A percentile compares a stretch with the other conserved stretches of the same genome.
Evolutionary conservation across 2,797 vertebrate species (phyloP).

Genomic region (Mus spretus): DNA sequence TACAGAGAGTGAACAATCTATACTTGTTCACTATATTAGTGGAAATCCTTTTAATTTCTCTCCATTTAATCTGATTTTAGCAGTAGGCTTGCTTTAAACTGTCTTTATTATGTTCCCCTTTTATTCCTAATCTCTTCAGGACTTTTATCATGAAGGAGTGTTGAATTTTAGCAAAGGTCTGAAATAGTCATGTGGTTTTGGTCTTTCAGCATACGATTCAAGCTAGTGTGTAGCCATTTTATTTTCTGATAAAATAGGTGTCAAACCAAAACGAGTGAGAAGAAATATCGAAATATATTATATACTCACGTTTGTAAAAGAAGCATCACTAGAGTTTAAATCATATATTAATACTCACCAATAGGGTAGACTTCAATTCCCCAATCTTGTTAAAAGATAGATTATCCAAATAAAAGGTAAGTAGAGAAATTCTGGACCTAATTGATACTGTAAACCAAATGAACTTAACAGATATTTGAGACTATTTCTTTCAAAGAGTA

Average conservation of each 20-base stretch:
- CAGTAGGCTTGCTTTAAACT: not conserved
- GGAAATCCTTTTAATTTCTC: not conserved
- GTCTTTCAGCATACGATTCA: not conserved
- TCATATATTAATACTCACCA: too few species aligned
- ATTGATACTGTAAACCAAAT: not conserved
- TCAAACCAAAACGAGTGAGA: not conserved
- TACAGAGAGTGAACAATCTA: too few species aligned
- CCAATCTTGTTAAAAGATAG: not conserved
- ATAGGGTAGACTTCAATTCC: not conserved
- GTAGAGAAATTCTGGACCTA: not conserved
- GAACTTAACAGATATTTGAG: not conserved
- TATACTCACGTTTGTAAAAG: not conserved
- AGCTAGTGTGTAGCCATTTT: not conserved
- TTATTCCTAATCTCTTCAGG: not conserved
- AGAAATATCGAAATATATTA: not conserved
- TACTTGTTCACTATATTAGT: not conserved
- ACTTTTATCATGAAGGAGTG: not conserved
- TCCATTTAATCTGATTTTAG: not conserved
- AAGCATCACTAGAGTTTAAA: not conserved
- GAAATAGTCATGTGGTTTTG: not conserved
- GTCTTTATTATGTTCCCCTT: not conserved
- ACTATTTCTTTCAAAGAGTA: not conserved
- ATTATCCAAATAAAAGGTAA: not conserved
- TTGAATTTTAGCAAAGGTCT: not conserved
- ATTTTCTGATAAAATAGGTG: not conserved